Conservation (phyloP, 2,888 invertebrate species). For the Adineta ricciae region DNA sequence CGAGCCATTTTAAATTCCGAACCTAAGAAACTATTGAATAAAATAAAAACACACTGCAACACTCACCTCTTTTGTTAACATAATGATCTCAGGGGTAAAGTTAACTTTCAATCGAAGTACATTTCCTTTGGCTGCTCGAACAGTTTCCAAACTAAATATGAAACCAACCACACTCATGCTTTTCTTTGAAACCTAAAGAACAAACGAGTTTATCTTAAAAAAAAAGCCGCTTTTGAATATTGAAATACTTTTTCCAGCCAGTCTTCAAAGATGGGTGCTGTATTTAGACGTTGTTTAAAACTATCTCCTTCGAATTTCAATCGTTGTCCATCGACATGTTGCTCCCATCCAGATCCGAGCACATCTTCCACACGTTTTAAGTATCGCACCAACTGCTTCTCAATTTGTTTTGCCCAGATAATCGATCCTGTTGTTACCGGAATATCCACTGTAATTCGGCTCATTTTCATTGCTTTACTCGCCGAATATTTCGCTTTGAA, state of each 20-base stretch:
- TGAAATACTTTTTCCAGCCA: constrained; percentile 65
- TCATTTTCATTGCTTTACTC: constrained; percentile 77
- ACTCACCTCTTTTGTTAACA: constrained; percentile 80
- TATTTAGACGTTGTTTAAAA: constrained; percentile 86
- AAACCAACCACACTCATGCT: constrained; percentile 56
- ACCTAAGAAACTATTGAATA: constrained; percentile 51
- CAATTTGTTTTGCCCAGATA: constrained; percentile 91
- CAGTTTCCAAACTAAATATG: constrained; percentile 25
- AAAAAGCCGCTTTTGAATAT: constrained; percentile 54
- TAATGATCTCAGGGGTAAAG: constrained; percentile 93
- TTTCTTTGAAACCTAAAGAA: constrained; percentile 64
- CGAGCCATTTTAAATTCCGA: constrained; percentile 52
- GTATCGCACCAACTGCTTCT: constrained; percentile 87
- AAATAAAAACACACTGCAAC: background rate
- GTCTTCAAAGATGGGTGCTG: constrained; percentile 91
- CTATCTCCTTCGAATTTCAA: constrained; percentile 89
- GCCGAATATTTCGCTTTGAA: constrained; percentile 64
- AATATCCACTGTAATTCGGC: constrained; percentile 77
- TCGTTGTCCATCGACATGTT: constrained; percentile 94
- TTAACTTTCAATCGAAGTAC: constrained; percentile 55
- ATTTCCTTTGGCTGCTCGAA: constrained; percentile 27
- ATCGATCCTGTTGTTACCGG: constrained; percentile 95
- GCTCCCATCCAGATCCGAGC: constrained; percentile 96
- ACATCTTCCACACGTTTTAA: constrained; percentile 94
- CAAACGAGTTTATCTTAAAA: background rate